Evolutionary conservation across 2,888 invertebrate species (phyloP).

Genomic region (Drosophila barbarae): DNA sequence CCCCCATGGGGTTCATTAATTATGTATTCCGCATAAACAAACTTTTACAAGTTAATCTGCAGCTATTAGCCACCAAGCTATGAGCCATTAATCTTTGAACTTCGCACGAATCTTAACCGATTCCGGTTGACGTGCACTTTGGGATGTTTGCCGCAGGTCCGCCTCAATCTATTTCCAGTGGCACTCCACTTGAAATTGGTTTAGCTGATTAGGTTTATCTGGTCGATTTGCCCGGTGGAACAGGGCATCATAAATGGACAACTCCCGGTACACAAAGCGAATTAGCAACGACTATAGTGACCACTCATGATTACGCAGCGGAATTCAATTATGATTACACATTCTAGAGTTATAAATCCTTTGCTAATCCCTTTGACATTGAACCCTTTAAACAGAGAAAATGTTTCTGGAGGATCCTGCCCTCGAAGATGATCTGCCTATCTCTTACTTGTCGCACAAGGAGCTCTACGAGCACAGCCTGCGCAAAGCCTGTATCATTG

Average conservation of each 20-base stretch:
- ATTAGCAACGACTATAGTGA: neutral
- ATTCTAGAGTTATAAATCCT: neutral
- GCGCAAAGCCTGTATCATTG: slow-evolving; percentile 83
- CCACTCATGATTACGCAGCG: slow-evolving; percentile 15
- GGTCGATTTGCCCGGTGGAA: slow-evolving; percentile 39
- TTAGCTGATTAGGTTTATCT: slow-evolving; percentile 62
- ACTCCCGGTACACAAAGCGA: slow-evolving; percentile 11
- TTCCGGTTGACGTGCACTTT: slow-evolving; percentile 31
- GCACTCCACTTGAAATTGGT: slow-evolving; percentile 38
- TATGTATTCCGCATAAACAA: slow-evolving; percentile 22
- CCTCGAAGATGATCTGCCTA: slow-evolving; percentile 84
- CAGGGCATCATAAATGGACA: slow-evolving; percentile 29
- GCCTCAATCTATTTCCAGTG: slow-evolving; percentile 25
- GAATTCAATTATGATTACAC: neutral
- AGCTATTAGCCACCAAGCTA: slow-evolving; percentile 14
- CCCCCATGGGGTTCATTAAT: slow-evolving; percentile 17
- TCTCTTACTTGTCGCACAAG: slow-evolving; percentile 90
- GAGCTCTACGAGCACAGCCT: slow-evolving; percentile 90
- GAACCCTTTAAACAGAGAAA: slow-evolving; percentile 67
- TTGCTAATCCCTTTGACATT: neutral
- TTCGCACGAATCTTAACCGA: slow-evolving; percentile 29
- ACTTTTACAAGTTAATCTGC: slow-evolving; percentile 9
- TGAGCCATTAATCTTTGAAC: slow-evolving; percentile 37
- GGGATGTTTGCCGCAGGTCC: slow-evolving; percentile 24
- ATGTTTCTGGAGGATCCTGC: slow-evolving; percentile 83